Evolutionary conservation across 2,113 vertebrate genomes (phyloP), one percentile per base, ranked within the genome.

Genomic region (Lota lota): DNA sequence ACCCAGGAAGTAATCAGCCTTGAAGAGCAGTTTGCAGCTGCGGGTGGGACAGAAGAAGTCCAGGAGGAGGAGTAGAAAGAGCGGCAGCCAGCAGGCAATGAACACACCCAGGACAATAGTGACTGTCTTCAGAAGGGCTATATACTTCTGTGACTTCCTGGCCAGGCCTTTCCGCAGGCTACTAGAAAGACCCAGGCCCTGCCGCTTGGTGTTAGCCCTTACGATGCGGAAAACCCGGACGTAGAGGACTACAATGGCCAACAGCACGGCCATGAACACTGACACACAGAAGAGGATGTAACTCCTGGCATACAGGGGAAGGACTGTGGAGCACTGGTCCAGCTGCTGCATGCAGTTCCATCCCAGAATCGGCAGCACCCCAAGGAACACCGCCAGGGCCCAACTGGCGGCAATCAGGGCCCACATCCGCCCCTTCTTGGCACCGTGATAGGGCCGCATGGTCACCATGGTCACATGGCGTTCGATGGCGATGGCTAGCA

Each of bases 401-500:
- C 95, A 98, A 73, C 93, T 94, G 0, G 88, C 91, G 0, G 74
- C 93, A 17, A 94, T 94, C 69, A 97, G 64, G 0, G 87, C 79
- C 68, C 92, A 81, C 86, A 93, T 94, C 22, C 96, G 90, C 0
- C 93, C 92, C 2, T 87, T 84, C 65, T 94, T 91, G 20, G 90
- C 81, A 0, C 90, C 88, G 0, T 92, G 93, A 47, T 92, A 87
- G 0, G 93, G 92, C 58, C 93, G 89, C 79, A 94, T 91, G 20
- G 91, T 92, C 16, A 92, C 91, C 95, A 96, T 95, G 60, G 95
- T 95, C 47, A 95, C 84, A 79, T 94, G 92, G 0, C 96, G 91
- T 76, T 98, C 95, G 0, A 96, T 93, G 0, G 96, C 96, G 50
- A 98, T 95, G 61, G 95, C 95, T 69, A 98, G 64, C 16, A 98